These are phyloP conservation scores for Heliopora coerulea DNA, from an alignment of 92 coral and sea anemone genomes.

Conservation along the genomic window DNA sequence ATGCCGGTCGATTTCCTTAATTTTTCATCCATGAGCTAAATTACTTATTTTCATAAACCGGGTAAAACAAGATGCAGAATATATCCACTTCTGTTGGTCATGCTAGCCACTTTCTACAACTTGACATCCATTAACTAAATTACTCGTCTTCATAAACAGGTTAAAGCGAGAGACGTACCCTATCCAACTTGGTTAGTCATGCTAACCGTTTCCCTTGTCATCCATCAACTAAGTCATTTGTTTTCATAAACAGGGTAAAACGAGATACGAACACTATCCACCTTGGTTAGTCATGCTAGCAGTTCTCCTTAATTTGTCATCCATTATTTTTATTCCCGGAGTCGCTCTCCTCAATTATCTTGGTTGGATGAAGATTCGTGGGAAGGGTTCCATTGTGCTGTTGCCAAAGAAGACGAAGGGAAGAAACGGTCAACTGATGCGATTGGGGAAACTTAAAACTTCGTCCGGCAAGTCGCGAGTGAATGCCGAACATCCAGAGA, in stretches of 20 bases:
- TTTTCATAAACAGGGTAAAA: constrained; percentile 54
- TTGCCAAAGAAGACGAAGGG: constrained; percentile 59
- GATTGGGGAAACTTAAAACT: background rate
- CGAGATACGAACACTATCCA: constrained; percentile 59
- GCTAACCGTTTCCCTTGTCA: constrained; percentile 70
- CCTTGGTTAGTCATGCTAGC: constrained; percentile 87
- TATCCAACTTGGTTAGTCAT: constrained; percentile 89
- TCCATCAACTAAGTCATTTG: no score
- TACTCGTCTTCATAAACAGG: no score
- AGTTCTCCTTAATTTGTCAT: constrained; percentile 68
- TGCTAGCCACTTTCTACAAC: constrained; percentile 72
- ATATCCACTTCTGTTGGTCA: constrained; percentile 83
- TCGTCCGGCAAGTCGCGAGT: background rate
- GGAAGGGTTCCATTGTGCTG: constrained; percentile 70
- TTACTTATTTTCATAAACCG: constrained; percentile 32
- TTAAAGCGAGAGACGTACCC: constrained; percentile 46
- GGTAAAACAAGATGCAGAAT: constrained; percentile 51
- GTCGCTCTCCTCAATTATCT: constrained; percentile 81
- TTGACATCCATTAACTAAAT: constrained; percentile 74
- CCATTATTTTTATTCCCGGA: constrained; percentile 89
- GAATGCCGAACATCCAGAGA: constrained; percentile 10
- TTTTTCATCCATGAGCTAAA: no score
- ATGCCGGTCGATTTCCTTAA: no score
- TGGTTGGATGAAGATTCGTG: constrained; percentile 59
- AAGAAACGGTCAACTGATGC: constrained; percentile 10